Base-by-base conservation (phyloP, 2,888 invertebrate genomes). In the Phasia obesa region DNA sequence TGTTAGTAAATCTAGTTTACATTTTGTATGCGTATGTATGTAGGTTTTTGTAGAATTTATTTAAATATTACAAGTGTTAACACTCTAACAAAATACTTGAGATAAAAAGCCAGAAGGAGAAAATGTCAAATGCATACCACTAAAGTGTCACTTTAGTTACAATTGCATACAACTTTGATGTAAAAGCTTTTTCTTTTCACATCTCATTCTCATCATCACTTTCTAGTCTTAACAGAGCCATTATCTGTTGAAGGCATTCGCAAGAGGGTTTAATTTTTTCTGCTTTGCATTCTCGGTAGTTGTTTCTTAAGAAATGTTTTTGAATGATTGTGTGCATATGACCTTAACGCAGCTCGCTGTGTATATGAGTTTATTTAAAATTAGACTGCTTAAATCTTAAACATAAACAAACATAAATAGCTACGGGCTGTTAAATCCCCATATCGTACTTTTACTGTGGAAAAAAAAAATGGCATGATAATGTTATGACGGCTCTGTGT, bases 101-200 rank as follows among this genome's bases (percentile, higher is more conserved):
- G n/a, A 17, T 23, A 35, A 31, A 15, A 15, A 2, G 25, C 6
- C 17, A 57, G 5, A n/a, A 55, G 64, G 13, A 27, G 4, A 71
- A 55, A 65, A 73, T 76, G 71, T 82, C 81, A 77, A 82, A 73
- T 77, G 69, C 62, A 74, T 47, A 62, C 69, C 73, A 69, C 59
- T 69, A 73, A 77, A 82, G 73, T 77, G 81, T 73, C 81, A 77
- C 81, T 82, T 77, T 67, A 77, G 31, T 51, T 49, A 57, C 55
- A 74, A 62, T 73, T 62, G 73, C 77, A 65, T 69, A 42, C 60
- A 73, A 71, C 71, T 81, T 53, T 81, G 65, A 31, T 65, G 11
- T 17, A 27, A 44, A 74, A 51, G 35, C 44, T 53, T 64, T 27
- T 71, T 42, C 31, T 65, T 11, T 74, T 2, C 7, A 2, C 27